phyloP scores from a whole-genome alignment of 2,113 vertebrate species.

The Phalacrocorax carbo region DNA sequence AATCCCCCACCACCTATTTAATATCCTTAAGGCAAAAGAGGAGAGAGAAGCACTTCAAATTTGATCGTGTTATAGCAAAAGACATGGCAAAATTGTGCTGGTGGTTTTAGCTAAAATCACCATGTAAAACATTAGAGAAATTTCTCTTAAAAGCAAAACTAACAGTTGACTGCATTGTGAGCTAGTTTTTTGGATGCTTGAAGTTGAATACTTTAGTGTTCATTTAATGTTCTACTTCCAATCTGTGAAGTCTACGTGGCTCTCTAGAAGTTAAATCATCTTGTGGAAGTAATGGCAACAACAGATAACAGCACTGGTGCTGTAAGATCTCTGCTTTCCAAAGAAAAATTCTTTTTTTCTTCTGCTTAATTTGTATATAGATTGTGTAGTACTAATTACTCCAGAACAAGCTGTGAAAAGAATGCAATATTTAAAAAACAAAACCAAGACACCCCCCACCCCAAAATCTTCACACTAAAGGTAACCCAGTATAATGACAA shows the following conservation, averaged over 20 bases:
- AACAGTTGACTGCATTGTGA: background rate
- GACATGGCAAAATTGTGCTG: background rate
- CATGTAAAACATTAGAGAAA: background rate
- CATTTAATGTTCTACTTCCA: background rate
- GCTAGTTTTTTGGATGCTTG: background rate
- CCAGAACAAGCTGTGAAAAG: background rate
- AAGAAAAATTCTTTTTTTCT: background rate
- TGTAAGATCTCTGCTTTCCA: background rate
- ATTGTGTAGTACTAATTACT: background rate
- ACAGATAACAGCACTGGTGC: background rate
- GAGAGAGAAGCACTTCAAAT: background rate
- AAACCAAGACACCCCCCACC: no score
- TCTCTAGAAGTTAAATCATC: background rate
- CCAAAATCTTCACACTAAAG: background rate
- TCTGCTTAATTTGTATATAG: background rate
- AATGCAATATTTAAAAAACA: background rate
- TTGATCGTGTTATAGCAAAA: background rate
- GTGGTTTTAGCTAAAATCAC: background rate
- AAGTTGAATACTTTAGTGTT: background rate
- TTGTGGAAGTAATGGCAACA: background rate
- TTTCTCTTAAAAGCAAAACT: background rate
- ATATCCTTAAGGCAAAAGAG: background rate
- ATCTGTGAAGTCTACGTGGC: background rate
- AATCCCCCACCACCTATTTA: background rate
- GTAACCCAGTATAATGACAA: background rate